These are phyloP conservation scores for Dascyllus trimaculatus DNA, from an alignment of 2,113 vertebrate genomes.

Conservation along the genomic window DNA sequence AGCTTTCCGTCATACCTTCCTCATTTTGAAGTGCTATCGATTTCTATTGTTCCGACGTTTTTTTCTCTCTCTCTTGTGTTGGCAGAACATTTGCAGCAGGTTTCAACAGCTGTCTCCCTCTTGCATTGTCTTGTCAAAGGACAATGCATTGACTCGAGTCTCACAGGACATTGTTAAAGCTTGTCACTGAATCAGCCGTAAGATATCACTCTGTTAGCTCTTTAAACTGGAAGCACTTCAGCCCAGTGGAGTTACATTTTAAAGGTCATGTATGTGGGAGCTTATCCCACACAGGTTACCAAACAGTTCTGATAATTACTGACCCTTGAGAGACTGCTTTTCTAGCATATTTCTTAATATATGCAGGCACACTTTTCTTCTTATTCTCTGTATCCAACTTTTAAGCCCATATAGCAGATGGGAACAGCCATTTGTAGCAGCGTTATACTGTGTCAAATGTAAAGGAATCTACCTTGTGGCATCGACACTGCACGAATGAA, in stretches of 20 bases:
- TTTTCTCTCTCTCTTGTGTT: not conserved
- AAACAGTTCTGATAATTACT: conserved; percentile 18
- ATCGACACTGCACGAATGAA: conserved; percentile 13
- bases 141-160: conserved; percentile 44
- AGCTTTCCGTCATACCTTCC: conserved; percentile 64
- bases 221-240: conserved; percentile 11
- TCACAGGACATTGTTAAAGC: conserved; percentile 52
- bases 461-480: conserved; percentile 37
- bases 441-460: conserved; percentile 21
- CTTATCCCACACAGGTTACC: conserved; percentile 14
- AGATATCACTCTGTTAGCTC: conserved; percentile 29
- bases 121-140: conserved; percentile 40
- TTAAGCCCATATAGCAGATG: conserved; percentile 47
- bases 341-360: too few relatives aligned
- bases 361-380: conserved; percentile 10
- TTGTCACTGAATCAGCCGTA: conserved; percentile 34
- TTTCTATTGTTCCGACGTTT: conserved; percentile 60
- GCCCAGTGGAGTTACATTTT: conserved; percentile 12
- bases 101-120: conserved; percentile 30
- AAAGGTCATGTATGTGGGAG: conserved; percentile 17
- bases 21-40: conserved; percentile 62
- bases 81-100: conserved; percentile 22
- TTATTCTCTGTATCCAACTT: conserved; percentile 19
- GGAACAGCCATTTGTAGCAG: conserved; percentile 23
- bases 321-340: not conserved